phyloP scores from a whole-genome alignment of 1,140 invertebrate species.

The Procambarus clarkii region DNA sequence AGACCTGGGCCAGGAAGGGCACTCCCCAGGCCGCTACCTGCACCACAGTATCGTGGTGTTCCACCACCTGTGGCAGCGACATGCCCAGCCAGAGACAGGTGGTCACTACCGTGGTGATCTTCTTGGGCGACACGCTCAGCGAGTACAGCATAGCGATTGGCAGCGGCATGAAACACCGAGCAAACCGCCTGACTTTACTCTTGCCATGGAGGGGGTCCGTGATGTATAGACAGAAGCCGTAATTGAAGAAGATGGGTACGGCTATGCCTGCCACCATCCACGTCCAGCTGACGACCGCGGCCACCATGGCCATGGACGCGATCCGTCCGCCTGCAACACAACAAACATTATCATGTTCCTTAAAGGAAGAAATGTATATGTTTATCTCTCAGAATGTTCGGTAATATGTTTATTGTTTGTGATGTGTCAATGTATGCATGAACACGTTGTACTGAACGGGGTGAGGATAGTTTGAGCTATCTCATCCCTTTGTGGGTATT shows the following conservation, averaged over 20 bases:
- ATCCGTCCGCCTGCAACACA: background rate
- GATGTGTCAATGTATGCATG: too few relatives aligned
- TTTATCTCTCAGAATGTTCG: too few relatives aligned
- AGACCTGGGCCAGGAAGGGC: background rate
- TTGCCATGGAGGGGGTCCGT: background rate
- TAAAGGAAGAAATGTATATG: too few relatives aligned
- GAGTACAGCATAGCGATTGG: background rate
- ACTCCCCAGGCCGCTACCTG: background rate
- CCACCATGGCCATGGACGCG: background rate
- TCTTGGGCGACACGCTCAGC: background rate
- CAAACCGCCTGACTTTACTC: background rate
- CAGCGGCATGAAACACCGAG: background rate
- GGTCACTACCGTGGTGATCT: background rate
- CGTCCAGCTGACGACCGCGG: background rate
- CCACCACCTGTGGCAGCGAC: background rate
- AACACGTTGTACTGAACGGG: too few relatives aligned
- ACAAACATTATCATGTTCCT: background rate
- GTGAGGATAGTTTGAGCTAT: too few relatives aligned
- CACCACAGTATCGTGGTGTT: background rate
- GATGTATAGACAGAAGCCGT: background rate
- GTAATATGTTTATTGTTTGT: too few relatives aligned
- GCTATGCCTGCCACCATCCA: background rate
- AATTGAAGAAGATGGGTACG: background rate
- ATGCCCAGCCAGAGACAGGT: background rate
- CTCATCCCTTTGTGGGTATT: too few relatives aligned